Evolutionary conservation across 2,888 invertebrate species (phyloP), one percentile per base, ranked within the genome.

Genomic region (Mylabris sibirica): DNA sequence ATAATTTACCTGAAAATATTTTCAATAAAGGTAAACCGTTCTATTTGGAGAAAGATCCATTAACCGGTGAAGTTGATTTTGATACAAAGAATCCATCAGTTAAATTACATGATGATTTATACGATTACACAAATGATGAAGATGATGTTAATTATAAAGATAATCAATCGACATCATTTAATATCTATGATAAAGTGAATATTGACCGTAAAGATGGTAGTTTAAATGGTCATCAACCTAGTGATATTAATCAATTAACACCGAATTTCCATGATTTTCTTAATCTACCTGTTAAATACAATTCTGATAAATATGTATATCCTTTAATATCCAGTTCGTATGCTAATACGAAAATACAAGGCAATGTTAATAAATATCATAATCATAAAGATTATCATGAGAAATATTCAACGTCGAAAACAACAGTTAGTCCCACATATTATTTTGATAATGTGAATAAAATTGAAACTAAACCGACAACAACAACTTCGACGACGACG

Each of bases 11-110:
- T 14, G 88, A 88, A 76, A 88, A 87, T 76, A 88, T 89, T 57
- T 90, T 91, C 79, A 91, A 91, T 78, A 89, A 89, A 70, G 91
- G 91, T 17, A 90, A 90, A 77, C 91, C 92, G 0, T 92, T 92
- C 78, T 91, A 91, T 67, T 85, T 91, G 6, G 90, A 90, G 72
- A 90, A 90, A 76, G 91, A 91, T 83, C 91, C 91, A 0, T 80
- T 90, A 30, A 91, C 91, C 0, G 91, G 91, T 0, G 86, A 87
- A 74, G 85, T 91, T 44, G 90, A 91, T 78, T 91, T 91, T 69
- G 88, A 86, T 68, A 86, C 87, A 49, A 88, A 87, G 77, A 86
- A 87, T 35, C 82, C 86, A 0, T 84, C 87, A 0, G 82, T 84
- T 22, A 74, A 79, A 67, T 59, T 75, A 5, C 77, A 80, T 30